Percentiles rank a stretch among this genome's conserved stretches.
Evolutionary conservation across 2,888 invertebrate genomes (phyloP).

Genomic region (Agonum fuliginosum): DNA sequence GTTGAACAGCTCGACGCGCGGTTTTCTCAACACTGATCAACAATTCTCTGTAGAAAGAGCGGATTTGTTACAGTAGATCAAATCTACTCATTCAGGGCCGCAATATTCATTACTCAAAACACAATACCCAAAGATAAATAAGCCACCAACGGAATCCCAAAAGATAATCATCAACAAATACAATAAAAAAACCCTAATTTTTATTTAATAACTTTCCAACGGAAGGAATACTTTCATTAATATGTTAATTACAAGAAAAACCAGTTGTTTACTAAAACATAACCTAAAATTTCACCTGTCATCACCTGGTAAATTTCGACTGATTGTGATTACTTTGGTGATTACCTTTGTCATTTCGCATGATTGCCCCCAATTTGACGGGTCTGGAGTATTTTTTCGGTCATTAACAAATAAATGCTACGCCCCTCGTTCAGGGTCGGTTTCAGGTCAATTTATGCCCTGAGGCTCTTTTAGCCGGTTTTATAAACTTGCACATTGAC

Average conservation of each 20-base stretch:
- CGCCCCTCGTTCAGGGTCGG: slow-evolving; percentile 50
- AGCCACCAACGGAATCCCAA: background rate
- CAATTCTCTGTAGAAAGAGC: slow-evolving; percentile 48
- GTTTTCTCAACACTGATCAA: slow-evolving; percentile 42
- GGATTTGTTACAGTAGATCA: slow-evolving; percentile 47
- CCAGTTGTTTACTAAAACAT: background rate
- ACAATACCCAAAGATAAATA: slow-evolving; percentile 15
- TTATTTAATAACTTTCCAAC: slow-evolving; percentile 1
- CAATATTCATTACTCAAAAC: slow-evolving; percentile 8
- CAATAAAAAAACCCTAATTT: background rate
- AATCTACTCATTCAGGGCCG: slow-evolving; percentile 48
- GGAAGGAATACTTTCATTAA: background rate
- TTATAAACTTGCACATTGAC: slow-evolving; percentile 5
- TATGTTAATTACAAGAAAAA: slow-evolving; percentile 8
- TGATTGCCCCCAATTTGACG: slow-evolving; percentile 12
- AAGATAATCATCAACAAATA: slow-evolving; percentile 13
- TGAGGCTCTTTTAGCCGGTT: slow-evolving; percentile 45
- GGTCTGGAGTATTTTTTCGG: slow-evolving; percentile 13
- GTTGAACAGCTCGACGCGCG: background rate
- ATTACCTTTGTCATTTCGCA: slow-evolving; percentile 10
- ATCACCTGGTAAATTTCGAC: background rate
- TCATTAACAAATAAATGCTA: slow-evolving; percentile 26
- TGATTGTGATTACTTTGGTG: background rate
- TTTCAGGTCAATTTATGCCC: slow-evolving; percentile 55
- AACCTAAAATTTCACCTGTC: slow-evolving; percentile 20